Evolutionary conservation across 2,113 vertebrate genomes (phyloP).

Genomic region (Actinemys pallida): DNA sequence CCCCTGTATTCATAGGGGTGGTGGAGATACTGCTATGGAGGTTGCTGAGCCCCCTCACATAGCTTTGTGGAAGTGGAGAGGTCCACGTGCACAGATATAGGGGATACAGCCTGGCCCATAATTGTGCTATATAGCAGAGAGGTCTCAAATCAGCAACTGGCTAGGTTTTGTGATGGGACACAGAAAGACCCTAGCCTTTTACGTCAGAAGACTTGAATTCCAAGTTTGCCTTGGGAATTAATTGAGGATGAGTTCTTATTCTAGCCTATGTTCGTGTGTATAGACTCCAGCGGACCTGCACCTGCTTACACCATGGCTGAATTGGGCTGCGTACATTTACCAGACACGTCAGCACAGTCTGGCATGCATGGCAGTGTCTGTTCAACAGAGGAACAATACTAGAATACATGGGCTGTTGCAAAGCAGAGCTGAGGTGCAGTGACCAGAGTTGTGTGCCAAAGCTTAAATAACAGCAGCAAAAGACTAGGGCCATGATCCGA

Average conservation of each 20-base stretch:
- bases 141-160: background rate
- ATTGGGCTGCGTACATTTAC: slow-evolving; percentile 38
- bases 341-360: slow-evolving; percentile 5
- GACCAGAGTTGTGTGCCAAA: background rate
- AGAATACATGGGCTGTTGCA: slow-evolving; percentile 15
- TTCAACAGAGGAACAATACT: background rate
- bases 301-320: background rate
- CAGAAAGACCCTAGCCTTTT: background rate
- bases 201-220: background rate
- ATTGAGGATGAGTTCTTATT: slow-evolving; percentile 7
- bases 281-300: background rate
- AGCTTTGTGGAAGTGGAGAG: background rate
- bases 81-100: background rate
- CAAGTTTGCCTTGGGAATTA: slow-evolving; percentile 27
- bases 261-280: background rate
- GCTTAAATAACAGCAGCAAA: slow-evolving; percentile 20
- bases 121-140: background rate
- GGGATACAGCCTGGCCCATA: background rate
- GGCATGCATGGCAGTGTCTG: slow-evolving; percentile 9
- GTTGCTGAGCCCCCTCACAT: background rate
- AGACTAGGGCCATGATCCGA: background rate
- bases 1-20: background rate
- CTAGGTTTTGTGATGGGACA: background rate
- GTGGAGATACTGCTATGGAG: background rate
- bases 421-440: slow-evolving; percentile 10